Evolutionary conservation across 2,888 invertebrate species (phyloP), one percentile per base, ranked within the genome.

Genomic region (Adela reaumurella): DNA sequence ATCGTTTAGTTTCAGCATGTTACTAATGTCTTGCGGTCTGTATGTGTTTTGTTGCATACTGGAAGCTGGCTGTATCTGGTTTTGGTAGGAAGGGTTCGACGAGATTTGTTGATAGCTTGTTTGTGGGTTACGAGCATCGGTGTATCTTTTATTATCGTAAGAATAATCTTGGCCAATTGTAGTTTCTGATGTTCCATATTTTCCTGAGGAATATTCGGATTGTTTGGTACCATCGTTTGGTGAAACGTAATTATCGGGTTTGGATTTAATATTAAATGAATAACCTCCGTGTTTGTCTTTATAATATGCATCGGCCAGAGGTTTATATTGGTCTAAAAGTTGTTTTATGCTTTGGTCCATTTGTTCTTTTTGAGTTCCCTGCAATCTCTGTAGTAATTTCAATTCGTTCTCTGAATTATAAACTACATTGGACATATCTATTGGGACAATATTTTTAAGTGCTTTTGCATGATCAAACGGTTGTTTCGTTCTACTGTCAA

Each of bases 381-480:
- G 3, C 17, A 19, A 29, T 18, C 45, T 48, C 14, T 53, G 49
- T 3, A 57, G 49, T 10, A 54, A 51, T 58, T 70, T 73, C 3
- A 55, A 41, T 50, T 65, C 62, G 5, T 61, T 53, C 43, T 73
- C 70, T 19, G 67, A 63, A 53, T 68, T 71, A 17, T 64, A 57
- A 11, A 78, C 67, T 24, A 74, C 72, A 54, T 78, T 80, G 29
- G 77, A 70, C 3, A 74, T 68, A 55, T 74, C 79, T 46, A 79
- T 74, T 2, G 79, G 71, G 17, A 79, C 74, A 50, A 78, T 76
- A 59, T 72, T 76, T 64, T 77, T 78, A 47, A 78, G 59, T 1
- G 76, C 78, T 55, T 74, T 80, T 35, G 74, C 73, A 49, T 80
- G 78, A 56, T 80, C 79, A 57, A 79, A 79, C 1, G 68, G 65